Base-by-base conservation (phyloP, 2,888 invertebrate species). In the Xestobium rufovillosum region DNA sequence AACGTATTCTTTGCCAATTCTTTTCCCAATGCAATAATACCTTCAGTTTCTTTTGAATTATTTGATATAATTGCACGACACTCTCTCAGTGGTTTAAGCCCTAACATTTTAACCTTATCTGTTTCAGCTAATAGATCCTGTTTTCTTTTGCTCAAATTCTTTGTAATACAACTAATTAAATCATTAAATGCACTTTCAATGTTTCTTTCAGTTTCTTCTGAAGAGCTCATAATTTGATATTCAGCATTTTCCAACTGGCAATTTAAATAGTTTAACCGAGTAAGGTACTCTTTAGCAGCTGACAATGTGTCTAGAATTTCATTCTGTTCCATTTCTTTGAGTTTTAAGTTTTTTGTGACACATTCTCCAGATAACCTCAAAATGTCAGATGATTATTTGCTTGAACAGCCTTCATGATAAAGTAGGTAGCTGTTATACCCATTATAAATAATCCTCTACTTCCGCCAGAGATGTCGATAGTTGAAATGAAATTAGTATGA, bases 41-140 rank as follows among this genome's bases (percentile, higher is more conserved):
- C 13, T 10, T 11, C 28, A 4, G n/a, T 2, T 6, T n/a, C n/a
- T n/a, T n/a, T n/a, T n/a, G n/a, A n/a, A n/a, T 64, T 65, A 13
- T 59, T 59, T 11, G 47, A 49, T 23, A 69, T 63, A 6, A 68
- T 51, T 36, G 58, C 57, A 33, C 53, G 59, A 42, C 67, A 68
- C 39, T 63, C 65, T 45, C 52, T 54, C 35, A 70, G 46, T 14
- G 68, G 69, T 8, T 50, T 50, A 14, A 68, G 45, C 34, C 64
- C 63, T n/a, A n/a, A n/a, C n/a, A n/a, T n/a, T n/a, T n/a, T n/a
- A n/a, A n/a, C 55, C 42, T 49, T 35, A 43, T 44, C 47, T 2
- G 54, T 53, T 42, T 56, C 47, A 15, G 49, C 43, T 6, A 56
- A 23, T 36, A 63, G 47, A 19, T 43, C 35, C 38, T 51, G 45